phyloP scores from a whole-genome alignment of 2,797 vertebrate species.

The Hylomyscus alleni region DNA sequence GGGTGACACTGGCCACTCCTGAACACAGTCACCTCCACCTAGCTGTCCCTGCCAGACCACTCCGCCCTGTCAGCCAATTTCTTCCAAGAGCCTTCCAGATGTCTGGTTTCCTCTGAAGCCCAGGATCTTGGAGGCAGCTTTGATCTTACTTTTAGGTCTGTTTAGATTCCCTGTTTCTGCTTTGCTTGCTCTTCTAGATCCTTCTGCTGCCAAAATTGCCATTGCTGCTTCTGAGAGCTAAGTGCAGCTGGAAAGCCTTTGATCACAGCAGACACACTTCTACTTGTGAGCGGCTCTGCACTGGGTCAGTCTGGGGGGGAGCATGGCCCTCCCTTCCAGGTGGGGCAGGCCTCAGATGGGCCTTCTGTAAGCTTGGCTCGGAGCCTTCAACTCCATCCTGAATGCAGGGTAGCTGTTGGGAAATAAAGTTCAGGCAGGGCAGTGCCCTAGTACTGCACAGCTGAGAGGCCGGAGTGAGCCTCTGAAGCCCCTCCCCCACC shows the following conservation, averaged over 20 bases:
- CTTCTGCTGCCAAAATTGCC: not conserved
- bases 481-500: not conserved
- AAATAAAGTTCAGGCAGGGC: not conserved
- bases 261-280: not conserved
- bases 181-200: not conserved
- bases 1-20: not conserved
- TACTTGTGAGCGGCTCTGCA: not conserved
- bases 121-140: not conserved
- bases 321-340: not conserved
- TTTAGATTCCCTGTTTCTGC: not conserved
- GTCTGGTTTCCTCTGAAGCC: not conserved
- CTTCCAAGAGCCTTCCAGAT: not conserved
- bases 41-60: not conserved
- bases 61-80: not conserved
- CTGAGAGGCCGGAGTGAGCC: not conserved
- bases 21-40: too few relatives aligned
- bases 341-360: not conserved
- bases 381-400: not conserved
- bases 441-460: not conserved
- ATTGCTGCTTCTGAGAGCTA: not conserved
- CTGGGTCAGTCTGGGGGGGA: not conserved
- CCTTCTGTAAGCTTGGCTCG: not conserved
- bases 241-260: not conserved
- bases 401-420: too few relatives aligned
- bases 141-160: not conserved